Evolutionary conservation across 2,113 vertebrate genomes (phyloP).

Genomic region (Chloropsis cyanopogon): DNA sequence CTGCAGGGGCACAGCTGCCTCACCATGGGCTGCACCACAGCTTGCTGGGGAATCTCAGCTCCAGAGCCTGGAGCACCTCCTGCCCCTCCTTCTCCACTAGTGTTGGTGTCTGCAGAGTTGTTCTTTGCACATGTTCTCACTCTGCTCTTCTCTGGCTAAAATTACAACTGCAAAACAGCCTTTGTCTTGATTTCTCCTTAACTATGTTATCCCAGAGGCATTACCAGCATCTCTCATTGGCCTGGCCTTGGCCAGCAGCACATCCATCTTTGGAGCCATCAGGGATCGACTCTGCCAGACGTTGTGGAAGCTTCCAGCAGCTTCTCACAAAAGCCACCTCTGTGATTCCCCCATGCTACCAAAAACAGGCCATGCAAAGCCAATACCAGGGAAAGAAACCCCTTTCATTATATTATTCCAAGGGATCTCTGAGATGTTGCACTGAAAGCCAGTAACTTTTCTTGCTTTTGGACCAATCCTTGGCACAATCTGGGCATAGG

Average conservation of each 20-base stretch:
- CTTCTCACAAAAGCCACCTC: background rate
- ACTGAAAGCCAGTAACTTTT: background rate
- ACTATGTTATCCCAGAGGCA: fast-evolving
- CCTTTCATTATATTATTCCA: background rate
- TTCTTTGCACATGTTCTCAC: background rate
- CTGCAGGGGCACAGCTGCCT: background rate
- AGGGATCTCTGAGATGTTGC: background rate
- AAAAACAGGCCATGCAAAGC: background rate
- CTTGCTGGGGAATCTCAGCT: fast-evolving
- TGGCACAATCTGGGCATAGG: background rate
- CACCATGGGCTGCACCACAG: background rate
- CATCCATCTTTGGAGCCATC: background rate
- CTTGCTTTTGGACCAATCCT: background rate
- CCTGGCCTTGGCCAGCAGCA: background rate
- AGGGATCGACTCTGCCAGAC: background rate
- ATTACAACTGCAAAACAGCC: no score
- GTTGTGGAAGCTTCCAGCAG: background rate
- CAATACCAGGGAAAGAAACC: background rate
- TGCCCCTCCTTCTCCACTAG: background rate
- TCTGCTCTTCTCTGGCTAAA: background rate
- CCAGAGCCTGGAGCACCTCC: background rate
- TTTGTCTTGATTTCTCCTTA: background rate
- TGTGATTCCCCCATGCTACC: background rate
- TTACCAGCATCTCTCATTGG: background rate
- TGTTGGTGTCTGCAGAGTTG: background rate